phyloP scores from a whole-genome alignment of 2,113 vertebrate genomes.

The Spea bombifrons region DNA sequence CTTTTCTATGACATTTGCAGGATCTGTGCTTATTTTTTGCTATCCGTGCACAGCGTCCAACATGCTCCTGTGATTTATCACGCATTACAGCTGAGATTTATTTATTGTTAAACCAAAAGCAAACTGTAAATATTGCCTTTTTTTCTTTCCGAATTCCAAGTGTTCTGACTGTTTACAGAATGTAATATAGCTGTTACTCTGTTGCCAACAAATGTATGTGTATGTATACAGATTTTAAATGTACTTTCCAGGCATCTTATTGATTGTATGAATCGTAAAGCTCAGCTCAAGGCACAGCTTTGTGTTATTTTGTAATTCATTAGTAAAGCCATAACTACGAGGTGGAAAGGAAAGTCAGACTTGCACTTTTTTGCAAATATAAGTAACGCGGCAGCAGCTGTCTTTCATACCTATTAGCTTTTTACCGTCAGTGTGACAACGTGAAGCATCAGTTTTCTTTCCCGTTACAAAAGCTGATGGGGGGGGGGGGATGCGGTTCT shows the following conservation, averaged over 20 bases:
- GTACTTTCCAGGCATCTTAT: slow-evolving; percentile 68
- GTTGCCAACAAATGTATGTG: slow-evolving; percentile 79
- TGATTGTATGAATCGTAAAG: slow-evolving; percentile 70
- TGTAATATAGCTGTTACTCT: slow-evolving; percentile 76
- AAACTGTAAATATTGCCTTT: slow-evolving; percentile 86
- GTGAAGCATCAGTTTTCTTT: too few relatives aligned
- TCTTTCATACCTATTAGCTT: too few relatives aligned
- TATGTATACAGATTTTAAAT: slow-evolving; percentile 60
- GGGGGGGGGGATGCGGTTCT: too few relatives aligned
- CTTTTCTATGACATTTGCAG: too few relatives aligned
- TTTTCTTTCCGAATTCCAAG: slow-evolving; percentile 73
- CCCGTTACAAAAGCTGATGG: too few relatives aligned
- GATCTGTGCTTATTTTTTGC: too few relatives aligned
- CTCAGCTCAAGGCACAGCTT: neutral
- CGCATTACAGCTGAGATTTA: neutral
- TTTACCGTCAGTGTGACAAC: too few relatives aligned
- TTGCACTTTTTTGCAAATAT: too few relatives aligned
- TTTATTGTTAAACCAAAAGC: slow-evolving; percentile 48
- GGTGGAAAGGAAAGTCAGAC: too few relatives aligned
- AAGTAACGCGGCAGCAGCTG: too few relatives aligned
- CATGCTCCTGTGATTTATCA: too few relatives aligned
- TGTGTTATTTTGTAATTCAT: slow-evolving; percentile 16
- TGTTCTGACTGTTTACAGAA: slow-evolving; percentile 93
- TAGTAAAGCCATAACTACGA: neutral
- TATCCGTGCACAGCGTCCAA: too few relatives aligned